Evolutionary conservation across 2,797 vertebrate genomes (phyloP), one percentile per base, ranked within the genome.

Genomic region (Thalassophryne amazonica): DNA sequence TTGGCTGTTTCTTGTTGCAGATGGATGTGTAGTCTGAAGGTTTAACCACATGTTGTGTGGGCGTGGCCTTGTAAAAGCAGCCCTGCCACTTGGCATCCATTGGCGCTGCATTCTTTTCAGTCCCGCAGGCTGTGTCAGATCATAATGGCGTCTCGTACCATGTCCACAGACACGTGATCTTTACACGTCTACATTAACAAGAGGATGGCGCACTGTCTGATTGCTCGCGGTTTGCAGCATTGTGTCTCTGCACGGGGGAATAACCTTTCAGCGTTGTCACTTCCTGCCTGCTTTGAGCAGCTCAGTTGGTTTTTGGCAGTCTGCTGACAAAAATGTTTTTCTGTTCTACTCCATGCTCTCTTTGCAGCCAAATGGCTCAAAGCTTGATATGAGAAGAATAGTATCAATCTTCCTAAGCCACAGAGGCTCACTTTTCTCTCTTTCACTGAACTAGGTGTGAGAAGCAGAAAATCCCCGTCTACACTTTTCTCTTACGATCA

Each of bases 201-300:
- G 18, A 7, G 5, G 6, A 6, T 14, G 20, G 38, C 24, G 22
- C 18, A 30, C 11, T 36, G 15, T 32, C 7, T 23, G 29, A 38
- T 46, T 52, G 9, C 19, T 5, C 20, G 25, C n/a, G 15, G 45
- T 49, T 59, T 55, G 33, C 45, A 16, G 30, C 16, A 23, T 7
- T 18, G 21, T 15, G 2, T 17, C 3, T 29, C 19, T 43, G 51
- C 33, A 54, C 5, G 0, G 7, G 8, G 16, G 29, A 34, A 36
- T 9, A 51, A 29, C 48, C 37, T 58, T 32, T 36, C 13, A 3
- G n/a, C 13, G n/a, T 12, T 73, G 61, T 70, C 5, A 37, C 63
- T 78, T 81, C 76, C 76, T 78, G 56, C 14, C 6, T 29, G n/a
- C 14, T 51, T 63, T 7, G 46, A 65, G 50, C 32, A 6, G 12